Evolutionary conservation across 2,797 vertebrate genomes (phyloP), one percentile per base, ranked within the genome.

Genomic region (Smutsia temminckii): DNA sequence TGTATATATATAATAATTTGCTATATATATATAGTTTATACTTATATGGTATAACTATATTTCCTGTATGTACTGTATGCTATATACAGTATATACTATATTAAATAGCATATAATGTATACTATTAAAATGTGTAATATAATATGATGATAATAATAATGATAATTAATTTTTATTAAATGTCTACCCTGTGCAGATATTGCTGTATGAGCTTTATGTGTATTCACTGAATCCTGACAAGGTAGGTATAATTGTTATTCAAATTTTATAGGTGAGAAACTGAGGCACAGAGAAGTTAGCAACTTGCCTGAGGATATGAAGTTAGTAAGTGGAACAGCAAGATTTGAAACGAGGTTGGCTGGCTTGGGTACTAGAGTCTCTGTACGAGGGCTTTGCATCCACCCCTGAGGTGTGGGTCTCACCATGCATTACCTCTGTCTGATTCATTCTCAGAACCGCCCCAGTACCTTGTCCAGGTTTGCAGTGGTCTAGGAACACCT

Each of bases 221-320:
- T 68, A 34, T 83, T 95, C 57, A 90, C 18, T 6, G 8, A 83
- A 66, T 91, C 34, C 13, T n/a, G 20, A 12, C 29, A 49, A 72
- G 34, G 21, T 74, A 74, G 32, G 9, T 66, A 21, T 71, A 66
- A 37, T 55, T n/a, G 0, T 85, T 85, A 11, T 16, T 27, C 46
- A 95, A 40, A 66, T 93, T 91, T 87, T 59, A 21, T 91, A 75
- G 42, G 37, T 32, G 37, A 81, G 12, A 81, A 84, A 72, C 40
- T 55, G 77, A 93, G 69, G 32, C 63, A 32, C 9, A 77, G 68
- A 68, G 6, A 71, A 89, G 42, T 29, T 59, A 53, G 55, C 68
- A 25, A n/a, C 4, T 91, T 84, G 53, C 46, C 21, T 57, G 51
- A 34, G 20, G n/a, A 55, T 57, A 13, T 49, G 49, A 55, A 49